These are phyloP conservation scores for Ochotona princeps DNA, from an alignment of 2,113 vertebrate genomes.

Conservation along the genomic window DNA sequence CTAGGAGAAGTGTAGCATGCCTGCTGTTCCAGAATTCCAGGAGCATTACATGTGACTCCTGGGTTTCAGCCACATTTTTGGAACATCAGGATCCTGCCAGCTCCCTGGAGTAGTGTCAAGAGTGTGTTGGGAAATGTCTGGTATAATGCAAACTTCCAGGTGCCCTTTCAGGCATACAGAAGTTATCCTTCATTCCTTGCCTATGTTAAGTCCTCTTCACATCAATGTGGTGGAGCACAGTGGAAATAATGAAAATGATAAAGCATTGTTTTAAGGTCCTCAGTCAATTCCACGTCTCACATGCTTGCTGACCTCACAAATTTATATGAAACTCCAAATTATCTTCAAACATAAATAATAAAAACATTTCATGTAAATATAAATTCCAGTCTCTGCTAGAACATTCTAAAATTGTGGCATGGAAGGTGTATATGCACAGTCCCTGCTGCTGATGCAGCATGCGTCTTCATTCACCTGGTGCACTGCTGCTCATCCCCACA, in stretches of 20 bases:
- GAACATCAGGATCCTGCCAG: neutral
- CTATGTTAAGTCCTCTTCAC: rapidly evolving
- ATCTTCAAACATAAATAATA: neutral
- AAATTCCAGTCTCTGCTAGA: neutral
- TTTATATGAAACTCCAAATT: neutral
- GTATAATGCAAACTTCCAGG: too few relatives aligned
- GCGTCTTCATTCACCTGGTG: rapidly evolving
- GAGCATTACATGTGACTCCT: rapidly evolving
- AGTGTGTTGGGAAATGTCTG: neutral
- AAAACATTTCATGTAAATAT: neutral
- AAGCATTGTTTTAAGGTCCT: neutral
- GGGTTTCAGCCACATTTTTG: too few relatives aligned
- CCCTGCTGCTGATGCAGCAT: neutral
- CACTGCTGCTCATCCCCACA: neutral
- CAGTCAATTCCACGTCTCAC: neutral
- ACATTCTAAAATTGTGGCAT: neutral
- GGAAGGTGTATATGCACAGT: rapidly evolving
- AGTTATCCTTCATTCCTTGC: neutral
- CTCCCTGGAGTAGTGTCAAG: neutral
- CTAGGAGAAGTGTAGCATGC: neutral
- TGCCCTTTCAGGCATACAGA: rapidly evolving
- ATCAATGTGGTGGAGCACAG: too few relatives aligned
- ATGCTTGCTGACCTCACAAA: neutral
- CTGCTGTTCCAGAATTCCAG: too few relatives aligned
- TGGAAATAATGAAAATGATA: neutral